These are phyloP conservation scores for Chironomus riparius DNA, from an alignment of 2,888 invertebrate genomes.

Conservation along the genomic window DNA sequence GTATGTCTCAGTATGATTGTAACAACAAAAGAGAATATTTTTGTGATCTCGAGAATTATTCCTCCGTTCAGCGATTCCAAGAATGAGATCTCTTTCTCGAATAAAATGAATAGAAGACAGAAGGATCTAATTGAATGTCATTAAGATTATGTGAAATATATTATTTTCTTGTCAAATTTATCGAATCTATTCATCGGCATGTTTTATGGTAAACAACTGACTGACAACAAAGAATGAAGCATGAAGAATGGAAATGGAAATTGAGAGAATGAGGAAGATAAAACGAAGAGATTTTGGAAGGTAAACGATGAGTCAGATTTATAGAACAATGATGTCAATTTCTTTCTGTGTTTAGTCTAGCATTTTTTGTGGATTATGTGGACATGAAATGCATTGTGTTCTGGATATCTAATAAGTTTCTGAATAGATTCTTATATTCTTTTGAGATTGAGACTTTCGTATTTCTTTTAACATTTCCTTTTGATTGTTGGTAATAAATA, in stretches of 20 bases:
- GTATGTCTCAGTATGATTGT: neutral
- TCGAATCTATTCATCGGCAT: neutral
- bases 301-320: neutral
- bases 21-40: too few species aligned
- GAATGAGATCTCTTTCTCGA: neutral
- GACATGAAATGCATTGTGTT: neutral
- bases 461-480: too few species aligned
- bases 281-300: too few species aligned
- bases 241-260: too few species aligned
- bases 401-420: neutral
- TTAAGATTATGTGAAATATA: neutral
- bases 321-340: neutral
- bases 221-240: neutral
- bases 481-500: too few species aligned
- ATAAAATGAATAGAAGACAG: too few species aligned
- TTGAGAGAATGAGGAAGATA: too few species aligned
- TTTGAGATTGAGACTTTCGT: too few species aligned
- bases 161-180: neutral
- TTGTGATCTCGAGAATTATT: neutral
- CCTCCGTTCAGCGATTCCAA: neutral
- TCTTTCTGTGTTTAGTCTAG: neutral
- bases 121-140: neutral
- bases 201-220: neutral
- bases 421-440: too few species aligned
- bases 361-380: neutral